A percentile compares a stretch with the other conserved stretches of the same genome.
Evolutionary conservation across 2,113 vertebrate species (phyloP).

Genomic region (Glaucidium brasilianum): DNA sequence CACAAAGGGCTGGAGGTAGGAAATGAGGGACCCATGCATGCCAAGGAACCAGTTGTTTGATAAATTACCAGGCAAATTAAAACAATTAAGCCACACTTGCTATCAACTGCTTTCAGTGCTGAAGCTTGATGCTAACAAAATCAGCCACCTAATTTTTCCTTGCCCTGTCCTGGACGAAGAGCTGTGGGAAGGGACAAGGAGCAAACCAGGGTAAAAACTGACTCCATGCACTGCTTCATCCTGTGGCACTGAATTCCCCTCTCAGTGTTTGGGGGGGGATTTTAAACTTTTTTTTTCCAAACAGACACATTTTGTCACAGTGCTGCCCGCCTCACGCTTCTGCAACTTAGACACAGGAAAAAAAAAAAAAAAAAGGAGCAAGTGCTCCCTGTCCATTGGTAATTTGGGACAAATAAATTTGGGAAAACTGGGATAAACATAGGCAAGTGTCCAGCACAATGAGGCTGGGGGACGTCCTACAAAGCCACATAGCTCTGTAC

Average conservation of each 20-base stretch:
- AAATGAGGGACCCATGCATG: rapidly evolving
- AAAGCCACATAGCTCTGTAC: not conserved
- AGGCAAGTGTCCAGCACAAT: rapidly evolving
- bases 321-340: not conserved
- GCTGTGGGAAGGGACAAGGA: not conserved
- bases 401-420: not conserved
- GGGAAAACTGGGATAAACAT: not conserved
- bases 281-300: not conserved
- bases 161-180: not conserved
- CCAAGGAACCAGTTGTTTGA: not conserved
- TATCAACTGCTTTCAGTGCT: not conserved
- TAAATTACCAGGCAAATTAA: not conserved
- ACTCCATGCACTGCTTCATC: not conserved
- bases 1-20: not conserved
- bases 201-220: not conserved
- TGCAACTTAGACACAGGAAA: not conserved
- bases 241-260: rapidly evolving
- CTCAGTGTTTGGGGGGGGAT: not conserved
- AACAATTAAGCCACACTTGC: not conserved
- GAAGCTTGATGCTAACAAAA: not conserved
- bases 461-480: too few species aligned
- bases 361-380: not conserved
- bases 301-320: not conserved
- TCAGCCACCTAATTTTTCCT: not conserved
- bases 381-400: not conserved